Evolutionary conservation across 1,140 invertebrate genomes (phyloP).

Genomic region (Lethrus apterus): DNA sequence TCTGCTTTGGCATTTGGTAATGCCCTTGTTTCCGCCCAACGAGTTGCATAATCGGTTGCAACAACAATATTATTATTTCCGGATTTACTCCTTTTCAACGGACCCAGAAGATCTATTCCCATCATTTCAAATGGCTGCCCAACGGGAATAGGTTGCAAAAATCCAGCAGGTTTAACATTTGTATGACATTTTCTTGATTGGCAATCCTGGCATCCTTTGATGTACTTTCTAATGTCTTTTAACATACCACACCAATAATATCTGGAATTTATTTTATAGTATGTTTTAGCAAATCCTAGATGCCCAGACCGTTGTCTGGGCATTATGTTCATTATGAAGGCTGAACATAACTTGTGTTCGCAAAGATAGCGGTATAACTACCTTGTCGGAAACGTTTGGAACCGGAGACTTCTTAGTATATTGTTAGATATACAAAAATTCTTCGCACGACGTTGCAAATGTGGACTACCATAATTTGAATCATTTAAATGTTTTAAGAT

Average conservation of each 20-base stretch:
- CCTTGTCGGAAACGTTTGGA: neutral
- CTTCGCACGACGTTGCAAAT: neutral
- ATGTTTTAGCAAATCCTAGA: constrained; percentile 4
- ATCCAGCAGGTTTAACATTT: constrained; percentile 6
- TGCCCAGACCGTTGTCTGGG: constrained; percentile 1
- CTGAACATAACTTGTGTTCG: neutral
- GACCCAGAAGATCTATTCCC: constrained; percentile 26
- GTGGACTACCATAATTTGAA: neutral
- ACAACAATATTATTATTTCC: constrained; percentile 27
- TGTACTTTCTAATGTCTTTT: constrained; percentile 11
- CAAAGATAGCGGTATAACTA: neutral
- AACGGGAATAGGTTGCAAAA: constrained; percentile 9
- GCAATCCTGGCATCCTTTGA: constrained; percentile 14
- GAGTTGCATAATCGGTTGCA: constrained; percentile 27
- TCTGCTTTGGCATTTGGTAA: constrained; percentile 14
- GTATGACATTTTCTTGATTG: neutral
- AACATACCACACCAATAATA: constrained; percentile 13
- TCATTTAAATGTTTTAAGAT: neutral
- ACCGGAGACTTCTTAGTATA: neutral
- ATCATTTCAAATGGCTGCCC: constrained; percentile 19
- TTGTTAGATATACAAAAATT: neutral
- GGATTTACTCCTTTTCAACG: constrained; percentile 19
- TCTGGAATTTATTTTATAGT: neutral
- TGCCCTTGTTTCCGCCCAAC: constrained; percentile 26
- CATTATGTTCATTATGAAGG: neutral